A percentile compares a stretch with the other conserved stretches of the same genome.
phyloP scores from a whole-genome alignment of 30 jellyfish, hydroid and myxozoan species.

The Hydractinia symbiolongicarpus region DNA sequence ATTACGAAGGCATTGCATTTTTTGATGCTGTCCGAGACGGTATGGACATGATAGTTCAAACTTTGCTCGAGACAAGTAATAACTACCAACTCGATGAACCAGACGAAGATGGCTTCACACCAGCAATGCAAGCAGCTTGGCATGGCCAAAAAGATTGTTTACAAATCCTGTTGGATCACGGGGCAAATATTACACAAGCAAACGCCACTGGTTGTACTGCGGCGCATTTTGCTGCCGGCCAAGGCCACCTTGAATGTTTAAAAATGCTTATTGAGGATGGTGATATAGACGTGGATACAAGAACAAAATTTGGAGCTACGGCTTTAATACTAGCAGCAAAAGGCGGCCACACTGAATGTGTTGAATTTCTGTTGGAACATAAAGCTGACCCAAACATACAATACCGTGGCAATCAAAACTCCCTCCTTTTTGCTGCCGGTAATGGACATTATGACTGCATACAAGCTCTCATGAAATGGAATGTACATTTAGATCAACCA shows the following conservation, averaged over 20 bases:
- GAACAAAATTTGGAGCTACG: slow-evolving; percentile 59
- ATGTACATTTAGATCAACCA: slow-evolving; percentile 37
- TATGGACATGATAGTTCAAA: slow-evolving; percentile 41
- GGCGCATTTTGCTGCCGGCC: slow-evolving; percentile 65
- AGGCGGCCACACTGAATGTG: slow-evolving; percentile 55
- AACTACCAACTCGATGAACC: slow-evolving; percentile 32
- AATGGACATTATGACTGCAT: slow-evolving; percentile 60
- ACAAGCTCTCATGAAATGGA: slow-evolving; percentile 16
- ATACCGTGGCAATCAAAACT: slow-evolving; percentile 51
- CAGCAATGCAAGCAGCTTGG: slow-evolving; percentile 60
- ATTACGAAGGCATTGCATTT: slow-evolving; percentile 40
- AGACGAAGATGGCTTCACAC: slow-evolving; percentile 59
- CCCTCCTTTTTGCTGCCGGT: slow-evolving; percentile 59
- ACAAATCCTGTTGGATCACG: slow-evolving; percentile 38
- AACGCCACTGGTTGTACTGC: slow-evolving; percentile 54
- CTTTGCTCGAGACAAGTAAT: slow-evolving; percentile 55
- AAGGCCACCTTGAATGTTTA: slow-evolving; percentile 36
- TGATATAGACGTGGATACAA: slow-evolving; percentile 27
- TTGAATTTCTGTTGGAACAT: slow-evolving; percentile 23
- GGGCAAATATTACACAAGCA: slow-evolving; percentile 34
- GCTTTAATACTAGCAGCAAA: slow-evolving; percentile 60
- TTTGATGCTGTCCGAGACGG: slow-evolving; percentile 48
- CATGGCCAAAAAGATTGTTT: slow-evolving; percentile 55
- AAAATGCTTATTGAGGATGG: slow-evolving; percentile 34
- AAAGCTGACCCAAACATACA: slow-evolving; percentile 47